Conservation (phyloP, 92 coral and sea anemone genomes). For the Pocillopora grandis region DNA sequence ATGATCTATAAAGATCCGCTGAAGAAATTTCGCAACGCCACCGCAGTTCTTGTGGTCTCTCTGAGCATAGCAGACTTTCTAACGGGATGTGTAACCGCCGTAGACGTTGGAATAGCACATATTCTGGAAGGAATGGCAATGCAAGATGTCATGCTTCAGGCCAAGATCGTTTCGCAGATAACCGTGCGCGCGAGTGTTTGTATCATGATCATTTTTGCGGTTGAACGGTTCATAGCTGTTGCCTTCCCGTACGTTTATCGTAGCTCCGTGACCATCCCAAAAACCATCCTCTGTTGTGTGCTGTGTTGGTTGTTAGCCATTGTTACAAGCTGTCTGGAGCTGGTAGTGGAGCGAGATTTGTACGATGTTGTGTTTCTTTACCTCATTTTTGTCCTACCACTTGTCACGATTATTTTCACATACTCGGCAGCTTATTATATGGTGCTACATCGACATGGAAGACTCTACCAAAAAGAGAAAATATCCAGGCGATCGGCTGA, state of each 20-base stretch:
- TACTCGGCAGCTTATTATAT: slow-evolving; percentile 10
- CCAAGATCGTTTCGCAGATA: slow-evolving; percentile 59
- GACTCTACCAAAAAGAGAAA: not conserved
- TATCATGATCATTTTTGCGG: slow-evolving; percentile 52
- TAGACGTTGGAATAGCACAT: slow-evolving; percentile 54
- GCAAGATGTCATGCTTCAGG: slow-evolving; percentile 32
- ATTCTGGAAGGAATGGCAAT: slow-evolving; percentile 33
- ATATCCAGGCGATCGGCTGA: slow-evolving; percentile 16
- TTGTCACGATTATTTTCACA: slow-evolving; percentile 13
- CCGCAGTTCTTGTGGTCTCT: slow-evolving; percentile 54
- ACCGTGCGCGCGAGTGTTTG: slow-evolving; percentile 52
- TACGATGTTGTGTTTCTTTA: slow-evolving; percentile 36
- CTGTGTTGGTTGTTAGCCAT: slow-evolving; percentile 30
- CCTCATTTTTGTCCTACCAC: slow-evolving; percentile 25
- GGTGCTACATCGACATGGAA: not conserved
- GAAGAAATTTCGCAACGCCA: slow-evolving; percentile 56
- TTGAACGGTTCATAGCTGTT: slow-evolving; percentile 62
- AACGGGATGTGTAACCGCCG: slow-evolving; percentile 62
- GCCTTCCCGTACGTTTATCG: slow-evolving; percentile 64
- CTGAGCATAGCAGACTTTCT: slow-evolving; percentile 58
- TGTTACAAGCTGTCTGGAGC: slow-evolving; percentile 24
- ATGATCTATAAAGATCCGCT: slow-evolving; percentile 55
- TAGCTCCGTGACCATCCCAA: slow-evolving; percentile 20
- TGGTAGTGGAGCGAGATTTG: slow-evolving; percentile 21
- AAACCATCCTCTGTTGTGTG: slow-evolving; percentile 9